These are phyloP conservation scores for Laticauda laticaudata DNA, from an alignment of 2,113 vertebrate species.

Conservation along the genomic window DNA sequence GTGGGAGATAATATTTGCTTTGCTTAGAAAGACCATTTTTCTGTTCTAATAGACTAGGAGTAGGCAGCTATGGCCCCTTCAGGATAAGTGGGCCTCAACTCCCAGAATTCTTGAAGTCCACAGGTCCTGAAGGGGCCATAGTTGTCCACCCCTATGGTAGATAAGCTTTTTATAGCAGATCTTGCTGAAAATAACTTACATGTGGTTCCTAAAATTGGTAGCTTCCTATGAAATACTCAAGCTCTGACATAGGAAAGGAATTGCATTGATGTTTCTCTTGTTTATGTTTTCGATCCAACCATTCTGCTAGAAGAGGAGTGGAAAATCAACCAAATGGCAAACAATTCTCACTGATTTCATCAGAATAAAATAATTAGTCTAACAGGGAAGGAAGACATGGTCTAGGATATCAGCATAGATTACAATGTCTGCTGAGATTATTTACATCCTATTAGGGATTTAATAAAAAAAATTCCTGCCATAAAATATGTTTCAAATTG, in stretches of 20 bases:
- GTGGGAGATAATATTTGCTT: background rate
- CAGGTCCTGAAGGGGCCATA: background rate
- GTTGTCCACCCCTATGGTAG: background rate
- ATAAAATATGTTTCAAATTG: background rate
- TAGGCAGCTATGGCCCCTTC: background rate
- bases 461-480: background rate
- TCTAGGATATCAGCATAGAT: background rate
- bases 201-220: background rate
- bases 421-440: background rate
- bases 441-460: background rate
- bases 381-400: background rate
- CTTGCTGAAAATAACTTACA: background rate
- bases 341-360: background rate
- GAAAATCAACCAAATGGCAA: background rate
- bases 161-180: background rate
- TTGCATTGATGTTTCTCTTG: background rate
- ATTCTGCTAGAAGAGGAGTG: background rate
- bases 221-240: background rate
- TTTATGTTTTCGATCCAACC: background rate
- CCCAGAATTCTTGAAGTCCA: background rate
- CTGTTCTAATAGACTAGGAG: background rate
- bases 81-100: background rate
- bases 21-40: no score
- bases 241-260: background rate
- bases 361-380: background rate